These are phyloP conservation scores for Silurus aristotelis DNA, from an alignment of 2,797 vertebrate genomes.

Conservation along the genomic window DNA sequence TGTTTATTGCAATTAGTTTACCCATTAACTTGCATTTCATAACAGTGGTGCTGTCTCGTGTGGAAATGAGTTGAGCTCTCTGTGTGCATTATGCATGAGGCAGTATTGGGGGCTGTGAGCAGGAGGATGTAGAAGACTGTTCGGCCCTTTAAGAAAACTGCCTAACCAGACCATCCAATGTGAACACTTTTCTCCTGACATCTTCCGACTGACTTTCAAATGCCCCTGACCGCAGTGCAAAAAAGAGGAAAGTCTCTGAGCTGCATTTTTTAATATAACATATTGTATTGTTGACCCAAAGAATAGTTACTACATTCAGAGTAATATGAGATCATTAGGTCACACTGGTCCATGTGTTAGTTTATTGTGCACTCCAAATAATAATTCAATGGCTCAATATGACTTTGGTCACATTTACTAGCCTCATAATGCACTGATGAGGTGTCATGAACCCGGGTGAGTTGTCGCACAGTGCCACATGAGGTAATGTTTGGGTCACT, in stretches of 20 bases:
- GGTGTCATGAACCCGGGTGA: constrained; percentile 36
- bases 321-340: constrained; percentile 50
- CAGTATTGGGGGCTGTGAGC: constrained; percentile 22
- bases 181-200: constrained; percentile 41
- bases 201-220: constrained; percentile 23
- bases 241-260: constrained; percentile 3
- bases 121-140: constrained; percentile 59
- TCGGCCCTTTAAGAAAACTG: constrained; percentile 55
- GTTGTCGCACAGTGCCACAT: constrained; percentile 35
- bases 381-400: constrained; percentile 38
- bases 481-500: constrained; percentile 50
- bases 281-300: constrained; percentile 3
- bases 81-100: constrained; percentile 77
- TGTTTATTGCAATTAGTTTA: constrained; percentile 92
- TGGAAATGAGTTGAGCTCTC: constrained; percentile 74
- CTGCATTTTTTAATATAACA: constrained; percentile 1
- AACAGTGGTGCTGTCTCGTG: constrained; percentile 75
- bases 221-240: constrained; percentile 21
- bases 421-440: constrained; percentile 37
- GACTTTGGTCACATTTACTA: constrained; percentile 48
- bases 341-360: constrained; percentile 1
- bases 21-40: constrained; percentile 85
- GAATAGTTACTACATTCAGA: constrained; percentile 32
- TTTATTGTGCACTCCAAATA: constrained; percentile 42
- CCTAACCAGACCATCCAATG: constrained; percentile 40